Base-by-base conservation (phyloP, 2,113 vertebrate species). In the Poeciliopsis turrubarensis region DNA sequence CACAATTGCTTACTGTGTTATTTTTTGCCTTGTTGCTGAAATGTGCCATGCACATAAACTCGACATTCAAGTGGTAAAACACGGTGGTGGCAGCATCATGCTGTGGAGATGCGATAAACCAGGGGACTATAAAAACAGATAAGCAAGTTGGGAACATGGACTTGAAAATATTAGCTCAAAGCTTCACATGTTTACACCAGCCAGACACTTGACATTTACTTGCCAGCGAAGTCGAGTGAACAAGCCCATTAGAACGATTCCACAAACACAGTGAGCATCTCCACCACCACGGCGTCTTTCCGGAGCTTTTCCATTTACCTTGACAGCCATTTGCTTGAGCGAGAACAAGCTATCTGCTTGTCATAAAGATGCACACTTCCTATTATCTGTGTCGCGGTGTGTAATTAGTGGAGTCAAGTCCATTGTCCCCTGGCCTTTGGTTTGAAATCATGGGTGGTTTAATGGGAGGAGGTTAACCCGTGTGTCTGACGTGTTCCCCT, bases 321-420 rank as follows among this genome's bases (percentile, higher is more conserved):
- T 41, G 72, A 31, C 47, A 81, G 37, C 72, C 84, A 67, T 75
- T 54, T 75, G 34, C 80, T 65, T 39, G 62, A 61, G 67, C 70
- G 30, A 60, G 79, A 75, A 81, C 31, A 51, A 76, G 74, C 79
- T 25, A 30, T 77, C 79, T 86, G 75, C 61, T 77, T 41, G n/a
- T 80, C 78, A 83, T 91, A 90, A 91, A 91, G n/a, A 10, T 25
- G 82, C 79, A 60, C 85, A 65, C 78, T 82, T 85, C 76, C 78
- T 87, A 75, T 86, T 88, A 77, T 73, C 76, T 61, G n/a, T 90
- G 85, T 88, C 85, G 91, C 66, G 67, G 75, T 82, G 72, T 90
- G 89, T 93, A 91, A 94, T 95, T 92, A 93, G 90, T 92, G 92
- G 80, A 89, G 81, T 88, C 86, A 81, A 92, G 88, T 93, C 91